Evolutionary conservation across 1,140 invertebrate genomes (phyloP).

Genomic region (Stegodyphus mimosarum): DNA sequence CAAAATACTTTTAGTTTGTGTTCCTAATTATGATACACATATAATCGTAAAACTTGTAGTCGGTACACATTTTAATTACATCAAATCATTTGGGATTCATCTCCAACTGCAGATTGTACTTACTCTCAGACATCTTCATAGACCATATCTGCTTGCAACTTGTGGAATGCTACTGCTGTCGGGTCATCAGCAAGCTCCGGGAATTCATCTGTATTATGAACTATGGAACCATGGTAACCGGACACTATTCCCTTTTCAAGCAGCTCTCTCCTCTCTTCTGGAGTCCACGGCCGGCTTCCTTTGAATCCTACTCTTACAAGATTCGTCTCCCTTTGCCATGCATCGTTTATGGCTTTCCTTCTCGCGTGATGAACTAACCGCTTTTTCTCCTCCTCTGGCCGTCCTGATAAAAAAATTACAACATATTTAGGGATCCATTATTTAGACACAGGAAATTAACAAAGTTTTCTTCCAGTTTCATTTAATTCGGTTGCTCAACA

Average conservation of each 20-base stretch:
- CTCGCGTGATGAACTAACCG: conserved; percentile 89
- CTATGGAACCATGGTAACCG: conserved; percentile 89
- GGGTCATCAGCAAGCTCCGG: conserved; percentile 95
- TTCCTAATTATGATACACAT: neutral
- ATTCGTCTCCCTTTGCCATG: conserved; percentile 91
- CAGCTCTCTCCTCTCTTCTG: conserved; percentile 85
- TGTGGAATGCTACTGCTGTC: conserved; percentile 85
- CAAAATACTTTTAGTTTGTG: neutral
- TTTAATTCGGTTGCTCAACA: too few species aligned
- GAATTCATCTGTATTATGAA: conserved; percentile 88
- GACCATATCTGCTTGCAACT: neutral
- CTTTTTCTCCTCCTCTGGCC: conserved; percentile 86
- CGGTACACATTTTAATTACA: neutral
- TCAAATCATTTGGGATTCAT: neutral
- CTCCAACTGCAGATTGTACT: neutral
- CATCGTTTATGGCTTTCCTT: conserved; percentile 85
- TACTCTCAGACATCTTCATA: conserved; percentile 11
- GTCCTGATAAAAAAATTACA: conserved; percentile 73
- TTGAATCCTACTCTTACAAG: conserved; percentile 77
- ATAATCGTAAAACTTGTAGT: neutral
- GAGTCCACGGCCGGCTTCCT: conserved; percentile 70
- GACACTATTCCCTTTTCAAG: conserved; percentile 82
- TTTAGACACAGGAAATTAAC: too few species aligned
- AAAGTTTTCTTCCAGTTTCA: too few species aligned
- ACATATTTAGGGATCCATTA: too few species aligned